Percentiles rank a stretch among this genome's conserved stretches.
Evolutionary conservation across 2,113 vertebrate genomes (phyloP).

Genomic region (Colistium nudipinnis): DNA sequence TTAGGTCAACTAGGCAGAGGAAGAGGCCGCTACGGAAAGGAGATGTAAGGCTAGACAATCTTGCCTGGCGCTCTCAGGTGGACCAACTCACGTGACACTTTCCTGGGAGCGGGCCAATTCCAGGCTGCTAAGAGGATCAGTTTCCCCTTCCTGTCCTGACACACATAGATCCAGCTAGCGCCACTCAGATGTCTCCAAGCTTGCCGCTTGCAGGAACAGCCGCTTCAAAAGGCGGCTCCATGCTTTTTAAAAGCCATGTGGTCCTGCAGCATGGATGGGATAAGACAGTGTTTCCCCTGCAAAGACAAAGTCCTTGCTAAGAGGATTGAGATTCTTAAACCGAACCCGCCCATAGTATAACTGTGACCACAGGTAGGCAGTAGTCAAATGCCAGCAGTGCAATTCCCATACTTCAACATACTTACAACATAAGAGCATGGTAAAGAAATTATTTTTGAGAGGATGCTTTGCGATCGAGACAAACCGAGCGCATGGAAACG

Average conservation of each 20-base stretch:
- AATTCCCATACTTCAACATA: neutral
- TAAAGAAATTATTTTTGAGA: neutral
- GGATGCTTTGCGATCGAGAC: neutral
- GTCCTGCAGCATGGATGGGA: slow-evolving; percentile 34
- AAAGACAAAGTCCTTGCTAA: slow-evolving; percentile 67
- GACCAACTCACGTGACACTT: slow-evolving; percentile 73
- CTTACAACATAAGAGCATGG: neutral
- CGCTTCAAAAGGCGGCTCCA: slow-evolving; percentile 21
- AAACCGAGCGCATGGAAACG: slow-evolving; percentile 2
- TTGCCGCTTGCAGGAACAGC: slow-evolving; percentile 27
- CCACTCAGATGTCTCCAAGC: slow-evolving; percentile 42
- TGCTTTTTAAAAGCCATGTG: slow-evolving; percentile 27
- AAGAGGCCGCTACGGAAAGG: slow-evolving; percentile 28
- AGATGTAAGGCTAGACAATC: slow-evolving; percentile 57
- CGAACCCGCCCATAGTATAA: slow-evolving; percentile 48
- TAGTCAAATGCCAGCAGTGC: neutral
- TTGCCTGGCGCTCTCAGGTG: slow-evolving; percentile 59
- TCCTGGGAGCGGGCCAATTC: slow-evolving; percentile 72
- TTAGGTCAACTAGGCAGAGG: slow-evolving; percentile 32
- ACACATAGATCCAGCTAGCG: slow-evolving; percentile 56
- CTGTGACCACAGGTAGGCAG: slow-evolving; percentile 22
- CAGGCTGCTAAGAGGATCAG: slow-evolving; percentile 75
- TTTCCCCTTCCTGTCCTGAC: slow-evolving; percentile 70
- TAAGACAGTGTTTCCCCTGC: slow-evolving; percentile 50
- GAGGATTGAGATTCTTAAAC: slow-evolving; percentile 72